Evolutionary conservation across 2,888 invertebrate genomes (phyloP).

Genomic region (Lasioglossum calceatum): DNA sequence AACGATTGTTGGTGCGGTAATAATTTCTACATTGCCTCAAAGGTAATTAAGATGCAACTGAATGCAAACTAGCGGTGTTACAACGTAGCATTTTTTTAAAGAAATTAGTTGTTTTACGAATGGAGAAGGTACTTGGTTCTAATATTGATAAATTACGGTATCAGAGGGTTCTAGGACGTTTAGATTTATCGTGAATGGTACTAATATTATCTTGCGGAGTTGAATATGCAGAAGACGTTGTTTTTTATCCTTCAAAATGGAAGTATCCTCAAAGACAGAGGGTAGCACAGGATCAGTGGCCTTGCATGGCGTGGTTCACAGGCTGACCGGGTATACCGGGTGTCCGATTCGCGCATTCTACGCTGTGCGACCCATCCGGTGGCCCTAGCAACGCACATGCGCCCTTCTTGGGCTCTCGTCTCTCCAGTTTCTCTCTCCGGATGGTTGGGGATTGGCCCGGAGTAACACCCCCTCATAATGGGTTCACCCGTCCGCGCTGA

Average conservation of each 20-base stretch:
- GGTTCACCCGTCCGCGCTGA: constrained; percentile 84
- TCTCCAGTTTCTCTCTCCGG: constrained; percentile 76
- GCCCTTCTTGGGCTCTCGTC: constrained; percentile 79
- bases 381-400: constrained; percentile 84
- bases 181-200: background rate
- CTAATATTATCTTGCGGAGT: background rate
- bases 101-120: background rate
- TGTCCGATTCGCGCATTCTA: constrained; percentile 56
- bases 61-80: background rate
- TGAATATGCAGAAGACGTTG: background rate
- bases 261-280: background rate
- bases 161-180: background rate
- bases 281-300: background rate
- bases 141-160: background rate
- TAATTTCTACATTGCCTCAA: background rate
- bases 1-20: background rate
- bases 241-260: background rate
- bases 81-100: background rate
- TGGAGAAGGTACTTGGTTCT: background rate
- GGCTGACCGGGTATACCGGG: constrained; percentile 64
- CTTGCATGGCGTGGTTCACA: constrained; percentile 30
- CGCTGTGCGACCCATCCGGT: constrained; percentile 78
- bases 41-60: background rate
- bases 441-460: constrained; percentile 84
- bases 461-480: constrained; percentile 85